Conservation (phyloP, 2,113 vertebrate species). For the Cisticola juncidis region DNA sequence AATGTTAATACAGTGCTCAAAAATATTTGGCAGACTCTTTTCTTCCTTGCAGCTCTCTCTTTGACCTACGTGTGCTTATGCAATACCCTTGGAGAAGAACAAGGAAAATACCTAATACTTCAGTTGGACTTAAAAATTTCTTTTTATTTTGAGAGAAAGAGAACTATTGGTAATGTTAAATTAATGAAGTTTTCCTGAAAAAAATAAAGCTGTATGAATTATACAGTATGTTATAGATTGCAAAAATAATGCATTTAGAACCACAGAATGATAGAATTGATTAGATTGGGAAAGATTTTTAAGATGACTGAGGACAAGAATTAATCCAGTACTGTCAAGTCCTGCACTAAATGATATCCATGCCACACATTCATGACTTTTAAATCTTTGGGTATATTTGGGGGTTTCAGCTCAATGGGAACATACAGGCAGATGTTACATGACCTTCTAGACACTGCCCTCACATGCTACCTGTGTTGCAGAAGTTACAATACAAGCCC, state of each 20-base stretch:
- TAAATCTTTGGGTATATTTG: not conserved
- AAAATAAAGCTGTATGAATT: not conserved
- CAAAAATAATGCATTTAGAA: not conserved
- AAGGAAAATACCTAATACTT: not conserved
- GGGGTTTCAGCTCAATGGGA: not conserved
- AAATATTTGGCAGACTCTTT: constrained; percentile 39
- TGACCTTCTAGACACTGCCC: not conserved
- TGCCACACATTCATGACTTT: not conserved
- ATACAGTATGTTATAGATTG: not conserved
- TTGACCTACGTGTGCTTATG: not conserved
- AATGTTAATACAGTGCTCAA: constrained; percentile 23
- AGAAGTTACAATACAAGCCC: not conserved
- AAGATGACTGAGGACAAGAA: not conserved
- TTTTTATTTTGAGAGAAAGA: not conserved
- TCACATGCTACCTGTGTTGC: not conserved
- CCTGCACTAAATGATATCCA: not conserved
- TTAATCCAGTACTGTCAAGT: not conserved
- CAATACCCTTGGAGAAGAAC: not conserved
- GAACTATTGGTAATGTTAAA: not conserved
- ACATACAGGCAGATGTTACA: not conserved
- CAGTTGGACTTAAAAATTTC: not conserved
- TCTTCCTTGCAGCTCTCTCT: not conserved
- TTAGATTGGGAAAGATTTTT: not conserved
- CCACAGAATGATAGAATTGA: not conserved
- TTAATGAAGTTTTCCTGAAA: not conserved